These are phyloP conservation scores for Cacoxenus indagator DNA, from an alignment of 2,888 invertebrate species.

Conservation along the genomic window DNA sequence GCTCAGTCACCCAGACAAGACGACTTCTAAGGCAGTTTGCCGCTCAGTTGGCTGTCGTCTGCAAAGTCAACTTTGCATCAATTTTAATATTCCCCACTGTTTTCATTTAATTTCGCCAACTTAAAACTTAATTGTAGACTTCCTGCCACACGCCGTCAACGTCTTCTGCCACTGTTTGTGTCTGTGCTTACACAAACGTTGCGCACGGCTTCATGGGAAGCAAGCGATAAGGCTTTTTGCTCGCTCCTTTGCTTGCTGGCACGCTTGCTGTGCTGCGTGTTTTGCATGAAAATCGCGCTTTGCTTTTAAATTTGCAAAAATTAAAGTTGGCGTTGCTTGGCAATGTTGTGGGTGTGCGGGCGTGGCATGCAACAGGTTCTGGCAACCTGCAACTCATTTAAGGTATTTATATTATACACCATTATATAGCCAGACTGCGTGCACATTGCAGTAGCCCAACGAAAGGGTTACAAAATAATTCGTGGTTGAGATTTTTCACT, in stretches of 20 bases:
- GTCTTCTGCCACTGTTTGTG: not conserved
- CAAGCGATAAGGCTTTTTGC: not conserved
- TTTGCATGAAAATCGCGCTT: conserved; percentile 25
- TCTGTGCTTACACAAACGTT: too few species aligned
- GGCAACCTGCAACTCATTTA: conserved; percentile 44
- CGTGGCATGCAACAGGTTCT: conserved; percentile 49
- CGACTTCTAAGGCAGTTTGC: not conserved
- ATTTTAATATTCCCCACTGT: conserved; percentile 63
- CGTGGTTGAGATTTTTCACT: not conserved
- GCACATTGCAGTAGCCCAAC: too few species aligned
- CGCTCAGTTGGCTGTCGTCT: conserved; percentile 7
- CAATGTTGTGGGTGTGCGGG: conserved; percentile 20
- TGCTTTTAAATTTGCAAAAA: conserved; percentile 60
- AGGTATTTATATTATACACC: conserved; percentile 33
- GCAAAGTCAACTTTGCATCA: conserved; percentile 59
- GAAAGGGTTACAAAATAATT: not conserved
- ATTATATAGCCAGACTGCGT: not conserved
- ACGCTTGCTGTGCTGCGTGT: not conserved
- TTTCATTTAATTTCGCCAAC: conserved; percentile 61
- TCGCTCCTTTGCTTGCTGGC: not conserved
- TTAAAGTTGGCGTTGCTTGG: conserved; percentile 46
- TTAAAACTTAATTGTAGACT: conserved; percentile 62
- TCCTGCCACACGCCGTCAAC: conserved; percentile 36
- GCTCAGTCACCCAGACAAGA: conserved; percentile 26
- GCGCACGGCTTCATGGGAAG: too few species aligned